These are phyloP conservation scores for Lamellibrachia columna DNA, from an alignment of 2,888 invertebrate genomes.

Conservation along the genomic window DNA sequence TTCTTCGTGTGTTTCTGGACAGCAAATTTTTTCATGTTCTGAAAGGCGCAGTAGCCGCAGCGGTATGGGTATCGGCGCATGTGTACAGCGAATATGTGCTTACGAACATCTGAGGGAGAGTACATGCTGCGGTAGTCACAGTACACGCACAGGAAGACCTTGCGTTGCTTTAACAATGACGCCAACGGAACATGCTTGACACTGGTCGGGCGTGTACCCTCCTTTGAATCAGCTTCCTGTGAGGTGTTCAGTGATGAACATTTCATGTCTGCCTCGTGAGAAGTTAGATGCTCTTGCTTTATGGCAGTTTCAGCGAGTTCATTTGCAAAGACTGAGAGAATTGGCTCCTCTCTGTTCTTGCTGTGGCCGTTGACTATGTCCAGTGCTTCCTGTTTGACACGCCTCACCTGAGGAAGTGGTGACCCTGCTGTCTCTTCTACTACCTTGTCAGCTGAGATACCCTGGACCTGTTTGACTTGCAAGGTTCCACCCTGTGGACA, in stretches of 20 bases:
- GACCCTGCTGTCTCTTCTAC: not conserved
- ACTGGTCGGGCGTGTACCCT: not conserved
- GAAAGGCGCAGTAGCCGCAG: conserved; percentile 35
- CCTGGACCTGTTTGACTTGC: not conserved
- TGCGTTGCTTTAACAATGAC: not conserved
- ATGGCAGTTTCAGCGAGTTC: conserved; percentile 5
- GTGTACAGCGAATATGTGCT: not conserved
- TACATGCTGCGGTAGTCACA: not conserved
- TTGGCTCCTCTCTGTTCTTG: not conserved
- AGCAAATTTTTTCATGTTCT: conserved; percentile 23
- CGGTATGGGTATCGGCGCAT: conserved; percentile 27
- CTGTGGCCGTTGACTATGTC: not conserved
- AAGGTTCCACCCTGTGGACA: not conserved
- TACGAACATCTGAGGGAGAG: not conserved
- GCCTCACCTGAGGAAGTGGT: not conserved
- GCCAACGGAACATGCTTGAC: not conserved
- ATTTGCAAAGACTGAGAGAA: not conserved
- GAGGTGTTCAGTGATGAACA: not conserved
- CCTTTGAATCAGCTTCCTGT: not conserved
- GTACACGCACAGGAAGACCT: not conserved
- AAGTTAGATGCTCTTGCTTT: not conserved
- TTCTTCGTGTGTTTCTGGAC: conserved; percentile 6
- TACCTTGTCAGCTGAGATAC: not conserved
- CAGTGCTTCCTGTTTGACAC: not conserved
- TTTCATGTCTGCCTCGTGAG: not conserved